phyloP scores from a whole-genome alignment of 1,140 invertebrate genomes.

The Paramacrobiotus metropolitanus region DNA sequence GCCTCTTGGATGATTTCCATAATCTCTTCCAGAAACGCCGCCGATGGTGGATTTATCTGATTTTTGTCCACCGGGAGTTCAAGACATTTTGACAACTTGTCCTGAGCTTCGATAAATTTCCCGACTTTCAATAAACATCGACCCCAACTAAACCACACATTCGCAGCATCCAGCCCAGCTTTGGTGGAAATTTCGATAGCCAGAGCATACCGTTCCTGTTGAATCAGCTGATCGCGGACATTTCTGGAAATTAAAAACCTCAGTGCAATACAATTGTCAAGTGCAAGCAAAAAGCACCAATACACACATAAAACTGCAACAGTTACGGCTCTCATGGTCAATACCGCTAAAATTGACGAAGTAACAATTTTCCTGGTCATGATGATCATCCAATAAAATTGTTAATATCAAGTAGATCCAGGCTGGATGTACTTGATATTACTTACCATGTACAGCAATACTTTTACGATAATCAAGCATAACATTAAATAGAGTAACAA shows the following conservation, averaged over 20 bases:
- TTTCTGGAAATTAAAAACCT: slow-evolving; percentile 26
- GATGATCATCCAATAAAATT: too few species aligned
- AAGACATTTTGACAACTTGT: not conserved
- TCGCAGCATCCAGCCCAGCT: not conserved
- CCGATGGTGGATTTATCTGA: not conserved
- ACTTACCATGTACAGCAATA: too few species aligned
- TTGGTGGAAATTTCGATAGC: not conserved
- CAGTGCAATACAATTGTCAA: slow-evolving; percentile 20
- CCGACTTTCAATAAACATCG: not conserved
- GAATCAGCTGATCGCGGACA: slow-evolving; percentile 30
- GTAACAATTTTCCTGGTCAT: too few species aligned
- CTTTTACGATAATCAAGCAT: too few species aligned
- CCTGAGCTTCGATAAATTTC: not conserved
- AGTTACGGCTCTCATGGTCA: too few species aligned
- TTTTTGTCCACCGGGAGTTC: not conserved
- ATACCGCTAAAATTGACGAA: too few species aligned
- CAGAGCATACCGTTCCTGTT: slow-evolving; percentile 17
- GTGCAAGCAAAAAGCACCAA: too few species aligned
- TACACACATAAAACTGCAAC: too few species aligned
- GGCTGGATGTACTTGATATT: too few species aligned
- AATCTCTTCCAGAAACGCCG: not conserved
- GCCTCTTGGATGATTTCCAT: not conserved
- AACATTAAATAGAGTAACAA: too few species aligned
- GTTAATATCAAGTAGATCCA: too few species aligned
- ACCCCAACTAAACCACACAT: not conserved